Percentiles rank a stretch among this genome's conserved stretches.
Conservation (phyloP, 2,113 vertebrate genomes). For the Barnardius zonarius region DNA sequence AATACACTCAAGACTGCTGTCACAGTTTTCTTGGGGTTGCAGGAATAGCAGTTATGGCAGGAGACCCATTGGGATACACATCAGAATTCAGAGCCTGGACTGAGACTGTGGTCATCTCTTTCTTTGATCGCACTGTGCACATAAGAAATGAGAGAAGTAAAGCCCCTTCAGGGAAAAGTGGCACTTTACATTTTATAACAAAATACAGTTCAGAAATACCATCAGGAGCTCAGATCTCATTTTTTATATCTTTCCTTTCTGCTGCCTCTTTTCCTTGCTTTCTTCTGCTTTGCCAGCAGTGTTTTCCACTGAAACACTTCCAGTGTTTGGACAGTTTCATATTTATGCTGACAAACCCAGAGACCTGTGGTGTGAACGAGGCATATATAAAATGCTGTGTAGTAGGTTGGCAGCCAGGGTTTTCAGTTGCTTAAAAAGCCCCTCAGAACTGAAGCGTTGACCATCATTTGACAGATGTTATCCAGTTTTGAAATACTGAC, state of each 20-base stretch:
- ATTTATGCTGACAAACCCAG: background rate
- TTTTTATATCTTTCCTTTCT: background rate
- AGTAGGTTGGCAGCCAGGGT: background rate
- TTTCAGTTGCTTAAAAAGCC: background rate
- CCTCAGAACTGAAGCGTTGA: background rate
- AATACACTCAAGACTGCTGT: background rate
- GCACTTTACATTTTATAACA: background rate
- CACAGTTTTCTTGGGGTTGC: background rate
- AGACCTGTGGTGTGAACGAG: background rate
- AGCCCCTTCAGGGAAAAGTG: background rate
- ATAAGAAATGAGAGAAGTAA: background rate
- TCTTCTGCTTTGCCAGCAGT: background rate
- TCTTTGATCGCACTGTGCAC: fast-evolving
- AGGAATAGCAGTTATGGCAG: background rate
- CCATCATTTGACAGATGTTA: background rate
- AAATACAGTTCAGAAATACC: background rate
- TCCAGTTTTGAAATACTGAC: background rate
- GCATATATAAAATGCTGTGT: background rate
- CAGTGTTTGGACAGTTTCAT: background rate
- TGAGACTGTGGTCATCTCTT: background rate
- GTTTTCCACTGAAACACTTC: background rate
- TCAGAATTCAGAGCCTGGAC: background rate
- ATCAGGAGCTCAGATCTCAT: background rate
- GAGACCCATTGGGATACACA: background rate
- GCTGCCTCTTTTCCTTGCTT: background rate